Evolutionary conservation across 2,113 vertebrate species (phyloP).

Genomic region (Mugil cephalus): DNA sequence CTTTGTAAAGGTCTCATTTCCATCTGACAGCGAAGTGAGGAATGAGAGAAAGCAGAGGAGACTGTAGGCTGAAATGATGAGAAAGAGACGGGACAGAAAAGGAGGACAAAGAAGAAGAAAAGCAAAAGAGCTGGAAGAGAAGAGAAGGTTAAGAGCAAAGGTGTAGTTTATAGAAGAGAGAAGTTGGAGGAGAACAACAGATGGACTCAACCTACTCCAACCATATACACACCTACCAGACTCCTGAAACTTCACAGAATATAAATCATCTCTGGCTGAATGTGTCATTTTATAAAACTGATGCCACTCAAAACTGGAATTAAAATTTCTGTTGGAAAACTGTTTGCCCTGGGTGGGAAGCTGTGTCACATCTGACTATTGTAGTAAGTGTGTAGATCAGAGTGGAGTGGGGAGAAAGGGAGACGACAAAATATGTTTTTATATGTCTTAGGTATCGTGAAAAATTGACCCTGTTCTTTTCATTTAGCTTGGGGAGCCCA

Average conservation of each 20-base stretch:
- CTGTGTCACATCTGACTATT: neutral
- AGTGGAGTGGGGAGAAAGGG: too few species aligned
- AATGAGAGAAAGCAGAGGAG: neutral
- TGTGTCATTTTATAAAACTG: constrained; percentile 11
- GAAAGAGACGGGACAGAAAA: neutral
- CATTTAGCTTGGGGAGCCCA: neutral
- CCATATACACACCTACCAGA: neutral
- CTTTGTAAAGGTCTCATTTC: constrained; percentile 58
- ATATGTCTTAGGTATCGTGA: too few species aligned
- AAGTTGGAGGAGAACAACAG: constrained; percentile 1
- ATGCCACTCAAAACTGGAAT: constrained; percentile 8
- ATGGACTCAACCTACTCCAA: constrained; percentile 20
- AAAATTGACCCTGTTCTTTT: neutral
- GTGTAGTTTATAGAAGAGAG: too few species aligned
- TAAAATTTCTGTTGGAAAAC: constrained; percentile 11
- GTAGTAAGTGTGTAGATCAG: too few species aligned
- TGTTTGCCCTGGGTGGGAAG: neutral
- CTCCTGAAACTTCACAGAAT: constrained; percentile 25
- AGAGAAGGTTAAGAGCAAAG: too few species aligned
- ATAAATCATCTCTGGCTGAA: constrained; percentile 23
- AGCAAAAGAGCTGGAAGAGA: neutral
- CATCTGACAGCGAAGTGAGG: constrained; percentile 28
- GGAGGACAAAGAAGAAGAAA: neutral
- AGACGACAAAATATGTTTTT: neutral
- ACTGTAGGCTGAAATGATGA: neutral